Percentiles rank a stretch among this genome's conserved stretches.
phyloP scores from a whole-genome alignment of 2,797 vertebrate genomes.

The Danio aesculapii region DNA sequence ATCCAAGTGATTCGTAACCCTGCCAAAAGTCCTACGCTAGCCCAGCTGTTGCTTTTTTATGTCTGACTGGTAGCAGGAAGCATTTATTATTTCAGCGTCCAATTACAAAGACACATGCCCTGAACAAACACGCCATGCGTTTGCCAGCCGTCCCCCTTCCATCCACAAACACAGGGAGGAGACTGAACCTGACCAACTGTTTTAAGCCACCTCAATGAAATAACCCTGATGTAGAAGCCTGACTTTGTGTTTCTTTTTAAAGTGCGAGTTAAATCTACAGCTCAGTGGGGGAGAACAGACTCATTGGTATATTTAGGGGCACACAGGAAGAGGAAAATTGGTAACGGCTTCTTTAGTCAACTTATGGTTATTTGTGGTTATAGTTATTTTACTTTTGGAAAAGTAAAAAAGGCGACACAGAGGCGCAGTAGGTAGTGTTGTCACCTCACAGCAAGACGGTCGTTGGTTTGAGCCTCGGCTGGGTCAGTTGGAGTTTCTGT shows the following conservation, averaged over 20 bases:
- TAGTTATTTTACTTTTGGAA: no score
- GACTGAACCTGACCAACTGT: constrained; percentile 54
- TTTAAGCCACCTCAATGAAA: neutral
- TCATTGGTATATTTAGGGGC: constrained; percentile 1
- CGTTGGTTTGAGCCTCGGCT: no score
- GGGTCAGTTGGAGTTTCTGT: no score
- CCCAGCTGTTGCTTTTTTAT: constrained; percentile 24
- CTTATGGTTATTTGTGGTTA: no score
- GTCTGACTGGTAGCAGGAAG: constrained; percentile 30
- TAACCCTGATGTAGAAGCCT: neutral
- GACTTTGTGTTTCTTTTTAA: neutral
- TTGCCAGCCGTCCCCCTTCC: constrained; percentile 9
- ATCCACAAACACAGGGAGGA: constrained; percentile 22
- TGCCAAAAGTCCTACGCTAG: neutral
- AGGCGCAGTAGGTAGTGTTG: no score
- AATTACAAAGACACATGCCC: constrained; percentile 38
- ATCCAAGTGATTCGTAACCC: neutral
- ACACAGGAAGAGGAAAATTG: neutral
- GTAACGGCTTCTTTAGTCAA: neutral
- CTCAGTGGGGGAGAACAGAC: neutral
- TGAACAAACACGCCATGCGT: constrained; percentile 54
- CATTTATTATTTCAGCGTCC: constrained; percentile 23
- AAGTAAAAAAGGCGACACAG: no score
- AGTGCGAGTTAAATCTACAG: neutral
- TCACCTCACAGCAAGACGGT: no score